Percentiles rank a stretch among this genome's conserved stretches.
These are phyloP conservation scores for Anas platyrhynchos DNA, from an alignment of 2,113 vertebrate species.

Conservation along the genomic window DNA sequence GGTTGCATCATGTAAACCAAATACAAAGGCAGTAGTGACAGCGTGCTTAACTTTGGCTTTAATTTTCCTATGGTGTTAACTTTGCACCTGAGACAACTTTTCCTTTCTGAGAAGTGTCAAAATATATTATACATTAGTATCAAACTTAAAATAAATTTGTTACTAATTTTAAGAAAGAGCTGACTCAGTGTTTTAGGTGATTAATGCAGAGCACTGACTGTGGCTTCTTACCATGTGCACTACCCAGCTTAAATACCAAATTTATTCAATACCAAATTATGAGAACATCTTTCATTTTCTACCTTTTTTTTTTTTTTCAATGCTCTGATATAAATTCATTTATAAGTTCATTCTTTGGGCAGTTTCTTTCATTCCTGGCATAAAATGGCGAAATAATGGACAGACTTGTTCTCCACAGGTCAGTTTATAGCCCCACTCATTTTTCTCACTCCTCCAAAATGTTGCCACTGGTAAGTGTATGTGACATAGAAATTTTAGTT, in stretches of 20 bases:
- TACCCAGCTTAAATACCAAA: neutral
- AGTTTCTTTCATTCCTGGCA: neutral
- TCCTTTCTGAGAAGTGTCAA: neutral
- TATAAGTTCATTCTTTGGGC: neutral
- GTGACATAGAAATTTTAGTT: neutral
- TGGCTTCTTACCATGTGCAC: neutral
- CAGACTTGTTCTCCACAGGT: neutral
- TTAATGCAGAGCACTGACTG: neutral
- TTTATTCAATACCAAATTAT: neutral
- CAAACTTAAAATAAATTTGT: slow-evolving; percentile 31
- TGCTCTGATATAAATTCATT: neutral
- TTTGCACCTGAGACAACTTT: neutral
- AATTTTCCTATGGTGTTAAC: slow-evolving; percentile 10
- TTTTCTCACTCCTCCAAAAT: neutral
- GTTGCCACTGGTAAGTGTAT: neutral
- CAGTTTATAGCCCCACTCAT: neutral
- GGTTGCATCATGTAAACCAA: slow-evolving; percentile 18
- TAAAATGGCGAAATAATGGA: neutral
- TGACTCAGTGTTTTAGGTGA: neutral
- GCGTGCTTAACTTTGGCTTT: slow-evolving; percentile 1
- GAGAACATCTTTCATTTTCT: neutral
- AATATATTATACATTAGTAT: neutral
- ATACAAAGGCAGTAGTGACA: neutral
- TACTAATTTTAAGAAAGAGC: slow-evolving; percentile 4
- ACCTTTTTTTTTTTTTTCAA: neutral